Conservation (phyloP, 2,797 vertebrate genomes). For the Acanthornis magna region DNA sequence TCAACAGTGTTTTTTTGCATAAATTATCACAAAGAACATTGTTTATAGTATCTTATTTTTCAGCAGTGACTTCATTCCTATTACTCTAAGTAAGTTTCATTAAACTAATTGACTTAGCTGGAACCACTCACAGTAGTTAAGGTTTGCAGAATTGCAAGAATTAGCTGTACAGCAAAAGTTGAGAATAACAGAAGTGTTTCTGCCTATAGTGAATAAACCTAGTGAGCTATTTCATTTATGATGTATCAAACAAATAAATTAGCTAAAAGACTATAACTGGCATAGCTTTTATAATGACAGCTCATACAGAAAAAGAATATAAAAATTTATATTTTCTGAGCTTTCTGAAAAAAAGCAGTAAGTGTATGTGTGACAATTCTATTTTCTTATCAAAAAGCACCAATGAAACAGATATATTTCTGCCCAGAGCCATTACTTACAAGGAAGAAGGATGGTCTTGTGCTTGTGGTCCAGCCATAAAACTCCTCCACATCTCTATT, state of each 20-base stretch:
- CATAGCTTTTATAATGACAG: neutral
- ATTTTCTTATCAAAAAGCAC: neutral
- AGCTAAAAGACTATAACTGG: neutral
- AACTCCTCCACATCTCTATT: neutral
- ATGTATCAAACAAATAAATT: neutral
- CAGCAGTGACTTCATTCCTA: neutral
- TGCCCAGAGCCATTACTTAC: neutral
- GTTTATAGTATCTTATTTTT: neutral
- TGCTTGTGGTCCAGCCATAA: neutral
- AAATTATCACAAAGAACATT: neutral
- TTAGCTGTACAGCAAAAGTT: neutral
- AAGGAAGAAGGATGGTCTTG: neutral
- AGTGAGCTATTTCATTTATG: neutral
- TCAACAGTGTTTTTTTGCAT: neutral
- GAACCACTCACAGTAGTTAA: neutral
- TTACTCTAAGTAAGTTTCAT: neutral
- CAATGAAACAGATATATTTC: neutral
- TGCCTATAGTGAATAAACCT: neutral
- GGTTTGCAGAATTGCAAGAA: neutral
- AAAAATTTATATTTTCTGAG: neutral
- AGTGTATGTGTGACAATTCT: neutral
- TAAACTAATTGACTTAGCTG: slow-evolving; percentile 1
- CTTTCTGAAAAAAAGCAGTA: neutral
- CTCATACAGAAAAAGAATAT: neutral
- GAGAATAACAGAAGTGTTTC: neutral